phyloP scores from a whole-genome alignment of 2,888 invertebrate genomes.

The Acleris sparsana region DNA sequence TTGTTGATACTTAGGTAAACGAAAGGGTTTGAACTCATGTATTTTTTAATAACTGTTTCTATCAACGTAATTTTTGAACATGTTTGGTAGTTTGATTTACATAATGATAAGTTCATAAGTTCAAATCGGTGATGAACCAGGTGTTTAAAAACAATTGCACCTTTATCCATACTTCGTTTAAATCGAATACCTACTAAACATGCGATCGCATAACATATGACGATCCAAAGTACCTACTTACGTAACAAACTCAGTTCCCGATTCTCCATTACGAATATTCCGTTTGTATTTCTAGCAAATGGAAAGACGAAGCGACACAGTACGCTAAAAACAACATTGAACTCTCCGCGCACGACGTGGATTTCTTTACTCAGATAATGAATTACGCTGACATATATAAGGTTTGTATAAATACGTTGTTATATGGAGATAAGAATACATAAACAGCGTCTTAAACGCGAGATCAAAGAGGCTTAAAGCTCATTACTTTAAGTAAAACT shows the following conservation, averaged over 20 bases:
- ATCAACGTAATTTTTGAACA: too few relatives aligned
- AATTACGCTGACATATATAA: conserved; percentile 66
- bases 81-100: too few relatives aligned
- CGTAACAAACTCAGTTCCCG: conserved; percentile 13
- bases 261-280: conserved; percentile 24
- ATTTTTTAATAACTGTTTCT: too few relatives aligned
- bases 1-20: too few relatives aligned
- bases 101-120: too few relatives aligned
- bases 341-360: conserved; percentile 69
- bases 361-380: conserved; percentile 65
- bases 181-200: not conserved
- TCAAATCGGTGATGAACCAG: too few relatives aligned
- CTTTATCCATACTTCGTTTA: not conserved
- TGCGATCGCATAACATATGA: conserved; percentile 9
- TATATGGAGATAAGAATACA: too few relatives aligned
- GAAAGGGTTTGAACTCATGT: too few relatives aligned
- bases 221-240: conserved; percentile 3
- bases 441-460: not conserved
- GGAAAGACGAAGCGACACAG: conserved; percentile 47
- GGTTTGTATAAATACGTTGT: conserved; percentile 48
- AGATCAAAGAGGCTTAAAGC: too few relatives aligned
- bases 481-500: too few relatives aligned
- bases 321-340: conserved; percentile 65
- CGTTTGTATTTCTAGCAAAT: conserved; percentile 56
- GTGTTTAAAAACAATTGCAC: not conserved